Evolutionary conservation across 2,797 vertebrate species (phyloP), one percentile per base, ranked within the genome.

Genomic region (Bradypodion pumilum): DNA sequence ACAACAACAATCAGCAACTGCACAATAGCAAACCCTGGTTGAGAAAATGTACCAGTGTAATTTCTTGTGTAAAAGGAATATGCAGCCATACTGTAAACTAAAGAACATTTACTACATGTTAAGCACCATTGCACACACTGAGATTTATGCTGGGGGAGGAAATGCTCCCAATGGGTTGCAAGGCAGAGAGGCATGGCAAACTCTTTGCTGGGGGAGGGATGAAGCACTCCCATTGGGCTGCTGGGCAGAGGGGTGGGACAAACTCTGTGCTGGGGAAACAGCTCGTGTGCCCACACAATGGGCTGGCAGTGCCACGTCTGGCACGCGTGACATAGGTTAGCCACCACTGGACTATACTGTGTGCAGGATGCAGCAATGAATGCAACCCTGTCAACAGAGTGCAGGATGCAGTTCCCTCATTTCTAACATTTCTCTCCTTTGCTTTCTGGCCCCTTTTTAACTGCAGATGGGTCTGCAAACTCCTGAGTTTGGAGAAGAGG

Each of bases 401-500:
- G 32, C 46, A 40, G 16, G 52, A 40, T 19, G 21, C n/a, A 27
- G 42, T 12, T 37, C 21, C 81, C 73, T 66, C 42, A 44, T 27
- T 63, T 27, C 56, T 40, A 73, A 21, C 2, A 0, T 21, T 56
- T 56, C 21, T 35, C 52, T 77, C 4, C 74, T 16, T 80, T 75
- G 42, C 21, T 16, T 68, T 62, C 88, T 52, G 16, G 23, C 56
- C 40, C 35, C 42, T 35, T 21, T 56, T 66, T 40, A 56, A 27
- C 25, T 62, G 19, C 3, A 49, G 15, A 40, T 4, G 15, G 6
- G 12, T 23, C 56, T 62, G 35, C 0, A 89, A 74, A 76, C n/a
- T 69, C 65, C 1, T 74, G 12, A 79, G 76, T 75, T 86, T 84
- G 83, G 79, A 86, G 72, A 91, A 82, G 9, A 88, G 15, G 81